A percentile compares a stretch with the other conserved stretches of the same genome.
These are phyloP conservation scores for Antitype chi DNA, from an alignment of 2,888 invertebrate genomes.

Conservation along the genomic window DNA sequence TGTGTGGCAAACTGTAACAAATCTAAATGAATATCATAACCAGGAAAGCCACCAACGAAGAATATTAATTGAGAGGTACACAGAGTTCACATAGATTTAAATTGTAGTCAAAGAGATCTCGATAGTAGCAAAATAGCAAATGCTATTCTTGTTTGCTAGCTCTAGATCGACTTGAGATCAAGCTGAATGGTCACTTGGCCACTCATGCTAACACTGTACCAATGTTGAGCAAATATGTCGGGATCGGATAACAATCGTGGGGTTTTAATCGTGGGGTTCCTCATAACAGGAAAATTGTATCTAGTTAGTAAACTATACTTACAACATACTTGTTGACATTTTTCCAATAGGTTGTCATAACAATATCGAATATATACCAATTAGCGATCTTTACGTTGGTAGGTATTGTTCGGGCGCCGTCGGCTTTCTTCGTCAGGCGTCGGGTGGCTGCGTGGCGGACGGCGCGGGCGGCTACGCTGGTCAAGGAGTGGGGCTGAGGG, in stretches of 20 bases:
- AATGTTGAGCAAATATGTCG: neutral
- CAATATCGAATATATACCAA: neutral
- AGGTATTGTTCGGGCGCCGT: no score
- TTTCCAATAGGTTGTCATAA: neutral
- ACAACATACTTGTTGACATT: no score
- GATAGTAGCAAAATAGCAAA: neutral
- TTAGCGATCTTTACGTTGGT: neutral
- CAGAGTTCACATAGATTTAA: neutral
- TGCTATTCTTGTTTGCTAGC: neutral
- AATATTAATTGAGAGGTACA: no score
- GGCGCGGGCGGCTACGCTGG: no score
- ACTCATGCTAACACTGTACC: neutral
- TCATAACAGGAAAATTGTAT: neutral
- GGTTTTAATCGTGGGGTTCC: no score
- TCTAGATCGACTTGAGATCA: neutral
- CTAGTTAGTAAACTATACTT: neutral
- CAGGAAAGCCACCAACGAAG: no score
- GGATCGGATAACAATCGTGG: neutral
- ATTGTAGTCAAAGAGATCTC: neutral
- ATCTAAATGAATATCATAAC: no score
- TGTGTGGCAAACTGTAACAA: no score
- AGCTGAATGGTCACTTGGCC: neutral
- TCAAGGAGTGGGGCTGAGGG: no score
- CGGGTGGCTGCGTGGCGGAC: no score
- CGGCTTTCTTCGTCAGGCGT: no score